phyloP scores from a whole-genome alignment of 2,888 invertebrate species.

The Erebia ligea region DNA sequence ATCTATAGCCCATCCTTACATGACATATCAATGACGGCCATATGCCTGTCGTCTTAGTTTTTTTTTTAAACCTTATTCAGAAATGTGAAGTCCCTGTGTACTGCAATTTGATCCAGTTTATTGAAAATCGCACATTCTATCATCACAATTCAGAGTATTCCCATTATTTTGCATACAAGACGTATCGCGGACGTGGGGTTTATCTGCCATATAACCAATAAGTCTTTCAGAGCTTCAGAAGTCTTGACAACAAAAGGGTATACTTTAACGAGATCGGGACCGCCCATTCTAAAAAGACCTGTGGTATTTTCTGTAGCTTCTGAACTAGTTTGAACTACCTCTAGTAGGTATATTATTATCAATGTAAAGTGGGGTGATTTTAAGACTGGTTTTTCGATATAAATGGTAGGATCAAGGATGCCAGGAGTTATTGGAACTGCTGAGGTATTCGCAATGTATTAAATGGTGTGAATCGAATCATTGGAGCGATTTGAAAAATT shows the following conservation, averaged over 20 bases:
- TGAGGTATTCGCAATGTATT: slow-evolving; percentile 51
- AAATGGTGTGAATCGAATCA: slow-evolving; percentile 44
- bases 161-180: slow-evolving; percentile 44
- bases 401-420: slow-evolving; percentile 56
- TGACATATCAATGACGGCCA: too few species aligned
- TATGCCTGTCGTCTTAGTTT: too few species aligned
- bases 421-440: slow-evolving; percentile 59
- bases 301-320: slow-evolving; percentile 28
- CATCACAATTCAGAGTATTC: slow-evolving; percentile 44
- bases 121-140: slow-evolving; percentile 33
- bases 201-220: slow-evolving; percentile 59
- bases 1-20: too few species aligned
- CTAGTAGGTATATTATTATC: not conserved
- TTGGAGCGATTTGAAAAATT: slow-evolving; percentile 20
- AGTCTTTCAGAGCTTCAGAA: slow-evolving; percentile 47
- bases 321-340: slow-evolving; percentile 32
- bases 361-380: slow-evolving; percentile 29
- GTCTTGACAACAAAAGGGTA: slow-evolving; percentile 50
- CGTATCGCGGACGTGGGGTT: slow-evolving; percentile 42
- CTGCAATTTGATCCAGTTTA: slow-evolving; percentile 32
- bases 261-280: slow-evolving; percentile 44
- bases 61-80: not conserved
- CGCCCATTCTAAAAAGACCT: slow-evolving; percentile 43
- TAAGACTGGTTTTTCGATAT: slow-evolving; percentile 49
- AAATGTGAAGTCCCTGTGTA: slow-evolving; percentile 12